Base-by-base conservation (phyloP, 2,113 vertebrate genomes). In the Salvelinus alpinus region DNA sequence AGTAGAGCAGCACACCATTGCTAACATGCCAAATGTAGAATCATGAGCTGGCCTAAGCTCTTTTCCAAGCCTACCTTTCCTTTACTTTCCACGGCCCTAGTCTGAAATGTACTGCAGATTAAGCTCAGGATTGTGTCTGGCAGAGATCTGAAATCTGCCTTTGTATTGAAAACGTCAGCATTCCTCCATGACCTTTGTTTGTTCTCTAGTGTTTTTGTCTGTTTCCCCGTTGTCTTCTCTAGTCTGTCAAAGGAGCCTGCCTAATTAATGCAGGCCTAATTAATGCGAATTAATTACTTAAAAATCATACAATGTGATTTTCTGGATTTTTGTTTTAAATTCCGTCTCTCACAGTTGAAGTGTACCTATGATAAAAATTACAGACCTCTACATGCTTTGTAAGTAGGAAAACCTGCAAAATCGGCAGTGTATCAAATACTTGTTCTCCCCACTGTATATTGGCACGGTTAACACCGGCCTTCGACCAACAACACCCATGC, bases 31-130 rank as follows among this genome's bases (percentile, higher is more conserved):
- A 22, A 62, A 47, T 80, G 84, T 79, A 27, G 70, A 82, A 76
- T 84, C 80, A 75, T 73, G 80, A 80, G 82, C 84, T 73, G 85
- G 84, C 81, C 81, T 88, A 78, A 85, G 85, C 81, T 78, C 69
- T 71, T 87, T 86, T 89, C 83, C 72, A 72, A 75, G 71, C 72
- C 14, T 18, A 9, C 69, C 48, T 5, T 57, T 71, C 47, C 59
- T 31, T 64, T 16, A n/a, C 22, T 70, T n/a, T 1, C 51, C n/a
- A 4, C 0, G 9, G 20, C 70, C 69, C 27, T 9, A 54, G 70
- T 48, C 48, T 4, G 25, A 71, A 79, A 77, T 75, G 65, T 25
- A 18, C 59, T 72, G 71, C 73, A 82, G 80, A 72, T 64, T 7
- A 74, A 22, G 82, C 54, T 69, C 77, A 48, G 74, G 71, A 73